phyloP scores from a whole-genome alignment of 64 coral and sea anemone genomes.

The Pachyseris speciosa region DNA sequence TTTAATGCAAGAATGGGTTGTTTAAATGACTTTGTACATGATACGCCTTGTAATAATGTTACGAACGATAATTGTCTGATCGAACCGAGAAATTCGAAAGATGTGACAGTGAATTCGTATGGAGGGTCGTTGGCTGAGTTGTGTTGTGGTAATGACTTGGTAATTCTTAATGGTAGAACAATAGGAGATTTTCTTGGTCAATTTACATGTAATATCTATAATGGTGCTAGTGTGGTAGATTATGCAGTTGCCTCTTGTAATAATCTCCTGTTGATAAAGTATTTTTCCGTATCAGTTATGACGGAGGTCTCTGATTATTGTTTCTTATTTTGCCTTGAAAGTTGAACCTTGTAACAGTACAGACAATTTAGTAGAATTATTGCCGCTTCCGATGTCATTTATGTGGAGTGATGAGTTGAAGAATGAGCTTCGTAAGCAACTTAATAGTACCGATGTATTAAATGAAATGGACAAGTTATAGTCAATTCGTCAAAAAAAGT shows the following conservation, averaged over 20 bases:
- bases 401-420: constrained; percentile 15
- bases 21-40: constrained; percentile 35
- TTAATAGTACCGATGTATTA: not conserved
- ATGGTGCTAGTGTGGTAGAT: constrained; percentile 44
- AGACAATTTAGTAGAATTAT: not conserved
- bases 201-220: constrained; percentile 50
- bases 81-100: not conserved
- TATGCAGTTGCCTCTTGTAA: constrained; percentile 50
- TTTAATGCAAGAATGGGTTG: constrained; percentile 51
- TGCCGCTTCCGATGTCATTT: constrained; percentile 9
- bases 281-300: constrained; percentile 31
- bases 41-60: not conserved
- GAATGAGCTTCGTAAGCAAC: not conserved
- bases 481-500: not conserved
- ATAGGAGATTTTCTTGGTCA: constrained; percentile 23
- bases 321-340: constrained; percentile 6
- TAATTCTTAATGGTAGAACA: constrained; percentile 35
- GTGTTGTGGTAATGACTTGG: constrained; percentile 29
- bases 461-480: constrained; percentile 7
- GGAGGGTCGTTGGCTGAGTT: constrained; percentile 13
- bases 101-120: not conserved
- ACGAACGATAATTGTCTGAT: not conserved
- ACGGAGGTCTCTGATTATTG: not conserved
- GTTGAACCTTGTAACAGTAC: not conserved
- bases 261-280: constrained; percentile 10